These are phyloP conservation scores for Lonchura striata DNA, from an alignment of 2,113 vertebrate species.

Conservation along the genomic window DNA sequence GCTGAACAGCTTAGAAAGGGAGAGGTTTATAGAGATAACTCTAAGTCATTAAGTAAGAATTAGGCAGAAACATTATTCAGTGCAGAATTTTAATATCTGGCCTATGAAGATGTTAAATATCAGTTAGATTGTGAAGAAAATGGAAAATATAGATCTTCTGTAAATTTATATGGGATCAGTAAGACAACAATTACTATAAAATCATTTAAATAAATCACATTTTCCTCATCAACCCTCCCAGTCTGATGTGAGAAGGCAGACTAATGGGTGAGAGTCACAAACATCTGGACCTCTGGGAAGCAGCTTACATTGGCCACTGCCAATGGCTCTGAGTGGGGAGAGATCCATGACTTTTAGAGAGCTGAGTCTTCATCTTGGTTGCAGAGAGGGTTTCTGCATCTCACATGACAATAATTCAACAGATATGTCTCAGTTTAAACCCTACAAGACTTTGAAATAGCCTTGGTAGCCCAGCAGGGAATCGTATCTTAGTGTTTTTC, in stretches of 20 bases:
- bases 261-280: background rate
- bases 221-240: background rate
- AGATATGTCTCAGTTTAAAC: background rate
- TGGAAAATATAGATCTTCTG: background rate
- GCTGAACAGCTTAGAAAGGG: background rate
- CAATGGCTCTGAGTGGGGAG: background rate
- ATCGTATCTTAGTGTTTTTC: background rate
- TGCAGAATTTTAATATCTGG: background rate
- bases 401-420: background rate
- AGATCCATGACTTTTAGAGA: background rate
- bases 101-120: background rate
- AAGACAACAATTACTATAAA: background rate
- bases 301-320: background rate
- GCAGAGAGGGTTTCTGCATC: background rate
- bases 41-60: background rate
- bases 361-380: background rate
- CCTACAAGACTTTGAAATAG: background rate
- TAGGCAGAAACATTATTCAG: background rate
- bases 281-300: background rate
- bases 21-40: background rate
- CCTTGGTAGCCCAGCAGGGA: background rate
- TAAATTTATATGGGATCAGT: background rate
- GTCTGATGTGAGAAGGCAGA: background rate
- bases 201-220: background rate
- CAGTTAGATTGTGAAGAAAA: background rate